These are phyloP conservation scores for Sesamia inferens DNA, from an alignment of 2,888 invertebrate genomes.

Conservation along the genomic window DNA sequence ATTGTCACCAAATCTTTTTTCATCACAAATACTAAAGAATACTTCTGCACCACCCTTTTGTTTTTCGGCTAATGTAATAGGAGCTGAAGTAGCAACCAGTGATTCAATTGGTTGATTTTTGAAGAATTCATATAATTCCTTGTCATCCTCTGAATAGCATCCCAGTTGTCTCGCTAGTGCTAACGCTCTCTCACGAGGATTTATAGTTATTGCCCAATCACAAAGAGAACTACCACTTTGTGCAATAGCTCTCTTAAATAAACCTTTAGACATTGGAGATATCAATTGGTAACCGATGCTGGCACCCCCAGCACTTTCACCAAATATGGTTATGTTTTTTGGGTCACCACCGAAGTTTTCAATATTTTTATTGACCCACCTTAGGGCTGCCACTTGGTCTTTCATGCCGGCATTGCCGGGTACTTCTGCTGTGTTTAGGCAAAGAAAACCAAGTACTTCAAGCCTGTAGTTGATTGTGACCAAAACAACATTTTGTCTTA, in stretches of 20 bases:
- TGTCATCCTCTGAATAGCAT: slow-evolving; percentile 65
- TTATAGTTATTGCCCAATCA: slow-evolving; percentile 86
- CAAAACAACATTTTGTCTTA: slow-evolving; percentile 66
- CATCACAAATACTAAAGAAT: slow-evolving; percentile 65
- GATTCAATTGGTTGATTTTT: slow-evolving; percentile 63
- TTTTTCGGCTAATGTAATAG: slow-evolving; percentile 61
- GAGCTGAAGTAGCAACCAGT: slow-evolving; percentile 47
- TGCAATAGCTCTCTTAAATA: slow-evolving; percentile 87
- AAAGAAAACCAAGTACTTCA: slow-evolving; percentile 70
- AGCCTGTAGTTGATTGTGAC: slow-evolving; percentile 69
- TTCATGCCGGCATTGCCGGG: slow-evolving; percentile 74
- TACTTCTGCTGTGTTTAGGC: slow-evolving; percentile 67
- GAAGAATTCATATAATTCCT: slow-evolving; percentile 68
- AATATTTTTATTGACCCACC: slow-evolving; percentile 71
- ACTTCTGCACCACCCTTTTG: slow-evolving; percentile 29
- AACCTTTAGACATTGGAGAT: slow-evolving; percentile 77
- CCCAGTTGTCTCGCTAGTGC: slow-evolving; percentile 70
- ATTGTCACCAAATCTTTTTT: slow-evolving; percentile 68
- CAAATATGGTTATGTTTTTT: slow-evolving; percentile 70
- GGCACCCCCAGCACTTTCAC: slow-evolving; percentile 76
- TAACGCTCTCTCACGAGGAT: slow-evolving; percentile 84
- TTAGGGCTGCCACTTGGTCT: slow-evolving; percentile 70
- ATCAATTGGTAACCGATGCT: slow-evolving; percentile 69
- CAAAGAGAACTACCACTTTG: slow-evolving; percentile 92
- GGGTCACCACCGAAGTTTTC: slow-evolving; percentile 69